phyloP scores from a whole-genome alignment of 2,797 vertebrate species.

The Hypotaenidia philippensis region DNA sequence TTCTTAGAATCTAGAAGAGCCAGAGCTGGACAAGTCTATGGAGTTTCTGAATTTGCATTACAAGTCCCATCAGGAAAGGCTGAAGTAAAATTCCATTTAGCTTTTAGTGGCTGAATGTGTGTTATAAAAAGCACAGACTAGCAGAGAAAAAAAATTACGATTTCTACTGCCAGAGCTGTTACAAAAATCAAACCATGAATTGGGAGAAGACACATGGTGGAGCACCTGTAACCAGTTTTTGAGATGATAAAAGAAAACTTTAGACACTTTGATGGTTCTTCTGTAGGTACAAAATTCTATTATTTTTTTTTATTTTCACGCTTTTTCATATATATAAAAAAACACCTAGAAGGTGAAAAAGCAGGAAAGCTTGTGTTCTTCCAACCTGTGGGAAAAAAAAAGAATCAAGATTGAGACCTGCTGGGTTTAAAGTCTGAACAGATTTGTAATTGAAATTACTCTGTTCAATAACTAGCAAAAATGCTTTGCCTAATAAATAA shows the following conservation, averaged over 20 bases:
- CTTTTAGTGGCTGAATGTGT: constrained; percentile 7
- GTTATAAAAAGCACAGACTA: constrained; percentile 22
- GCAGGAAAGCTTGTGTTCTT: neutral
- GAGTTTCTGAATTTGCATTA: constrained; percentile 19
- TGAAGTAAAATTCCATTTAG: constrained; percentile 9
- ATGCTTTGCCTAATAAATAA: neutral
- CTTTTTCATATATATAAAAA: neutral
- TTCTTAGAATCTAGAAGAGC: neutral
- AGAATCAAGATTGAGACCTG: neutral
- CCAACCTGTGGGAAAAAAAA: neutral
- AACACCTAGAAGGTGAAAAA: neutral
- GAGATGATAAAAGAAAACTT: constrained; percentile 27
- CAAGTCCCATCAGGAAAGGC: neutral
- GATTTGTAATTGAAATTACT: neutral
- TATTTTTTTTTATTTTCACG: neutral
- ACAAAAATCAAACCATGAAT: constrained; percentile 28
- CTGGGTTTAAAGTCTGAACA: neutral
- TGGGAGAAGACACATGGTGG: constrained; percentile 27
- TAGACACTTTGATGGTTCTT: constrained; percentile 14
- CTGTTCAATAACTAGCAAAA: neutral
- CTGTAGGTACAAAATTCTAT: neutral
- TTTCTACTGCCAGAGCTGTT: constrained; percentile 30
- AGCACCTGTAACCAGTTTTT: constrained; percentile 8
- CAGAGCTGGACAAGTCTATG: neutral
- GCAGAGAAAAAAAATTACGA: constrained; percentile 20